Evolutionary conservation across 2,113 vertebrate species (phyloP).

Genomic region (Probosciger aterrimus): DNA sequence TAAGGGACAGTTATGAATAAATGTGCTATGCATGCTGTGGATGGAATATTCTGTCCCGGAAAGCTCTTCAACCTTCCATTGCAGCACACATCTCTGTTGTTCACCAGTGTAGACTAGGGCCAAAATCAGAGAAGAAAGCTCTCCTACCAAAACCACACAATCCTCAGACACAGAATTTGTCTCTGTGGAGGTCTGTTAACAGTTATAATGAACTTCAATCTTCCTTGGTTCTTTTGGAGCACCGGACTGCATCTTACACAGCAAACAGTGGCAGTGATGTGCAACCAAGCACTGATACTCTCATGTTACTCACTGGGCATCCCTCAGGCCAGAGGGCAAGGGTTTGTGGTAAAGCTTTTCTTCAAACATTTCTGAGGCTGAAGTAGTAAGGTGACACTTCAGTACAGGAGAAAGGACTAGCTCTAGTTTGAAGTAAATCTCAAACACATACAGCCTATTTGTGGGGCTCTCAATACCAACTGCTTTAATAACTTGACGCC

Average conservation of each 20-base stretch:
- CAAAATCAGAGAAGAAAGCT: neutral
- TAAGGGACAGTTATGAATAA: neutral
- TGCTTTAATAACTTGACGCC: neutral
- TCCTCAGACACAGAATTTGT: neutral
- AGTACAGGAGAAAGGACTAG: neutral
- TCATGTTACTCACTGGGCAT: neutral
- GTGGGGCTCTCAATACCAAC: neutral
- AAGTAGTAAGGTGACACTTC: accelerated
- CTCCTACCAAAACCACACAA: accelerated
- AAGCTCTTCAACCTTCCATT: neutral
- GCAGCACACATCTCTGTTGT: neutral
- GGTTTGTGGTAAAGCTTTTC: neutral
- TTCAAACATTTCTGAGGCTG: neutral
- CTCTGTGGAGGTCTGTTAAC: neutral
- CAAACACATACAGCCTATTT: neutral
- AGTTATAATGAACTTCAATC: neutral
- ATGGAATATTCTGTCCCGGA: neutral
- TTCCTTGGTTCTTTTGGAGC: neutral
- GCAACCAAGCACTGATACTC: neutral
- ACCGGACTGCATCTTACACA: neutral
- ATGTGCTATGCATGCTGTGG: neutral
- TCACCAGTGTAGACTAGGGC: neutral
- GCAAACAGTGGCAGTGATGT: neutral
- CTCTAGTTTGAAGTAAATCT: neutral
- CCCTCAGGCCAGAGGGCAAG: neutral